Conservation (phyloP, 2,888 invertebrate genomes). For the Dasysyrphus tricinctus region DNA sequence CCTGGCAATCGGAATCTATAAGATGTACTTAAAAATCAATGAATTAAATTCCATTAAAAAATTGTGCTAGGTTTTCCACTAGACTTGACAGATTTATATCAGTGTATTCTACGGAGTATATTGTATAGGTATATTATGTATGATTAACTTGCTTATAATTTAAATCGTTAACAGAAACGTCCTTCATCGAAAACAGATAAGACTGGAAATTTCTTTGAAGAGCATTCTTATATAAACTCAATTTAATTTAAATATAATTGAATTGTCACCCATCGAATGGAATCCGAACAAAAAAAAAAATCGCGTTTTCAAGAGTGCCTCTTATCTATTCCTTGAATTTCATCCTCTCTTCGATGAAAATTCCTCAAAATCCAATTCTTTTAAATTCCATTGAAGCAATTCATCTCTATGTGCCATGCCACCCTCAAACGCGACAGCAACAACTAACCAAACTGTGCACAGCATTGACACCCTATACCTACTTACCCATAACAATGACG, state of each 20-base stretch:
- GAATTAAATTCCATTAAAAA: no score
- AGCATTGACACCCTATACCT: conserved; percentile 31
- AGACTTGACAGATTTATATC: no score
- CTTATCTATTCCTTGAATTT: conserved; percentile 16
- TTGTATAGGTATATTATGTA: no score
- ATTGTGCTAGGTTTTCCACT: no score
- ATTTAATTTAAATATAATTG: conserved; percentile 39
- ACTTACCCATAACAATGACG: conserved; percentile 5
- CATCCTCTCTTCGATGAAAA: not conserved
- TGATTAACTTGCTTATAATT: not conserved
- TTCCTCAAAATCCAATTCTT: conserved; percentile 41
- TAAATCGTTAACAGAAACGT: not conserved
- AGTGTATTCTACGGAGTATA: no score
- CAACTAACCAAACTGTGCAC: conserved; percentile 5
- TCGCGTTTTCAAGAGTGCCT: conserved; percentile 15
- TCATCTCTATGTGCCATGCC: conserved; percentile 34
- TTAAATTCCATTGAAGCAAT: conserved; percentile 41
- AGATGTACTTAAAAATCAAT: no score
- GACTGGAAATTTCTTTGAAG: not conserved
- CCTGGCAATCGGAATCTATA: no score
- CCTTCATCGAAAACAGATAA: not conserved
- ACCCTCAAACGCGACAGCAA: conserved; percentile 19
- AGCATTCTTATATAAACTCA: not conserved
- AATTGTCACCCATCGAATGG: conserved; percentile 27
- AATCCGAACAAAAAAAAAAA: conserved; percentile 24